Percentiles rank a stretch among this genome's conserved stretches.
phyloP scores from a whole-genome alignment of 2,797 vertebrate genomes.

The Hybognathus amarus region DNA sequence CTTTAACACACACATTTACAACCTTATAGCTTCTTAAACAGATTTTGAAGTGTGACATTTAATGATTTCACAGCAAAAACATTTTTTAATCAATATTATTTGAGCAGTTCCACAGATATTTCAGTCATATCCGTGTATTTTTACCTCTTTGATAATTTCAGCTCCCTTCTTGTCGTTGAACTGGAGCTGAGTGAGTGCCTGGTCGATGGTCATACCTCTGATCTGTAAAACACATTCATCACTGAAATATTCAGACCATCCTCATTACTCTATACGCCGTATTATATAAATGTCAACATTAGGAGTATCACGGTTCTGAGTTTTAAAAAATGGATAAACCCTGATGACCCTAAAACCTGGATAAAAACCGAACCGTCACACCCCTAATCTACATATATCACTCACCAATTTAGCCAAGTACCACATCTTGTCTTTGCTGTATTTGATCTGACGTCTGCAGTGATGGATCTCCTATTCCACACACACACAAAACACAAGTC shows the following conservation, averaged over 20 bases:
- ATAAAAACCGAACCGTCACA: too few species aligned
- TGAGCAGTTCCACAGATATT: not conserved
- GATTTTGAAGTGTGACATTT: not conserved
- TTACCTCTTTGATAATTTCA: constrained; percentile 92
- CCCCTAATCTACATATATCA: not conserved
- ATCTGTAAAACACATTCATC: constrained; percentile 73
- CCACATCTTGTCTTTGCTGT: constrained; percentile 99
- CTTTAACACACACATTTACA: constrained; percentile 67
- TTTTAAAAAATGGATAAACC: too few species aligned
- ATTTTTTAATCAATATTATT: not conserved
- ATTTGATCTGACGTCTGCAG: constrained; percentile 92
- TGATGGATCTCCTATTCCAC: constrained; percentile 87
- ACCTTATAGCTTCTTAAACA: not conserved
- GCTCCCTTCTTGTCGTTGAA: constrained; percentile 98
- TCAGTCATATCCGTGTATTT: not conserved
- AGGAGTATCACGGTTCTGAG: not conserved
- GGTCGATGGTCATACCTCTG: constrained; percentile 90
- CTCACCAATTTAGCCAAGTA: constrained; percentile 97
- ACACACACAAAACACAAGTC: not conserved
- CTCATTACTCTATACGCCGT: not conserved
- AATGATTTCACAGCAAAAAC: not conserved
- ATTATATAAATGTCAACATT: not conserved
- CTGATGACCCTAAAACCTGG: too few species aligned
- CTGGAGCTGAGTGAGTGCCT: constrained; percentile 90
- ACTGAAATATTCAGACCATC: not conserved